These are phyloP conservation scores for Chlamydotis undulata DNA, from an alignment of 2,113 vertebrate genomes.

Conservation along the genomic window DNA sequence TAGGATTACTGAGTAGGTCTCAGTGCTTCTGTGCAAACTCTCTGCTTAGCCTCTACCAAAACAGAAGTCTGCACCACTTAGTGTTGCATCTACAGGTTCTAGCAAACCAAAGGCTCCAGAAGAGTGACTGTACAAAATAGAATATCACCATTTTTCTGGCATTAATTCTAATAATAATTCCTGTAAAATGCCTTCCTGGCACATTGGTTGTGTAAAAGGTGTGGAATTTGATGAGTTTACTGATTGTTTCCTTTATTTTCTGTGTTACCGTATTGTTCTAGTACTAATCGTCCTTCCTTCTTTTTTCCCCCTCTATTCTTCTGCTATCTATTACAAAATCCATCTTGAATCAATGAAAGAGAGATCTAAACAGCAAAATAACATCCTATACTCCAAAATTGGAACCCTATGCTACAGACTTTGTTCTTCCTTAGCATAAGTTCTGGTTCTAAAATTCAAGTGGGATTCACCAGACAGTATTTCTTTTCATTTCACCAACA, in stretches of 20 bases:
- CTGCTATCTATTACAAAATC: not conserved
- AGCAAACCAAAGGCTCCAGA: not conserved
- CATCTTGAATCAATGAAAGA: not conserved
- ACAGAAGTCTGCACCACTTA: not conserved
- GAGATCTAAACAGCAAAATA: not conserved
- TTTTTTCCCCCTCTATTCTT: not conserved
- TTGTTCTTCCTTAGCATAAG: not conserved
- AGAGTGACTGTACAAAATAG: not conserved
- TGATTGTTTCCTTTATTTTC: not conserved
- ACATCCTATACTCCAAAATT: not conserved
- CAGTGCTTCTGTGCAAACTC: not conserved
- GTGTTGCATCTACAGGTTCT: not conserved
- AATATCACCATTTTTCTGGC: not conserved
- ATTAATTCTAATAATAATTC: not conserved
- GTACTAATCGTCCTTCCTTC: not conserved
- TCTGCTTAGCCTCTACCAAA: not conserved
- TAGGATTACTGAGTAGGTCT: not conserved
- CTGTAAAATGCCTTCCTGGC: not conserved
- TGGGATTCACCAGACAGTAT: not conserved
- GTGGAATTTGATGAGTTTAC: not conserved
- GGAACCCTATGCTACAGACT: not conserved
- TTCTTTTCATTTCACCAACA: not conserved
- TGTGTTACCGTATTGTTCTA: not conserved
- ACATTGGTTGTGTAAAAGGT: not conserved
- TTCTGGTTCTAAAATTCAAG: not conserved